Percentiles rank a stretch among this genome's conserved stretches.
phyloP scores from a whole-genome alignment of 2,888 invertebrate genomes.

The Rotaria macrura region DNA sequence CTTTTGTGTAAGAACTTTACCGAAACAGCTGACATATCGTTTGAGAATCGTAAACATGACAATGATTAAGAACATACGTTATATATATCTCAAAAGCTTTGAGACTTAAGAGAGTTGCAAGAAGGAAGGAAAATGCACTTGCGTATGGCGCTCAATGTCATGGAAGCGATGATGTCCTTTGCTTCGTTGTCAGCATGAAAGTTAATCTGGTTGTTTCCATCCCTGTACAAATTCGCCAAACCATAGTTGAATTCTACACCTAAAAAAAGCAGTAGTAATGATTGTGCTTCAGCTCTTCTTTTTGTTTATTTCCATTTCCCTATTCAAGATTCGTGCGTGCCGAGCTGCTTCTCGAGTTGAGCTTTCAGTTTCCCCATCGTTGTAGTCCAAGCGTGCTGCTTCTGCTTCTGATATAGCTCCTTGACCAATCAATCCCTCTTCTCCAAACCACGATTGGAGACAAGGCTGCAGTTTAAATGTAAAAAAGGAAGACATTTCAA shows the following conservation, averaged over 20 bases:
- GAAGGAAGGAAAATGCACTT: neutral
- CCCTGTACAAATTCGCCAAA: neutral
- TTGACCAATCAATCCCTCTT: neutral
- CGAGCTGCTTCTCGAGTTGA: neutral
- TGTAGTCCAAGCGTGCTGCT: neutral
- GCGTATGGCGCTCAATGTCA: neutral
- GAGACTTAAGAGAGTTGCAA: neutral
- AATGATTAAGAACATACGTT: neutral
- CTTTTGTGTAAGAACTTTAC: neutral
- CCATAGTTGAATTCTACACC: neutral
- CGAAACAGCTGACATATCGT: neutral
- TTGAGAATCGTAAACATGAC: neutral
- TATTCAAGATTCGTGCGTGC: neutral
- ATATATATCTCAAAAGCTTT: too few species aligned
- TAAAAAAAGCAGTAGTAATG: neutral
- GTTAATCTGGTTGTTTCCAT: neutral
- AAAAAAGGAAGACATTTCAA: neutral
- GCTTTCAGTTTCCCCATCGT: neutral
- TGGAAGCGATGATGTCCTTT: neutral
- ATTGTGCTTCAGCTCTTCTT: too few species aligned
- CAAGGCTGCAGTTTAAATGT: neutral
- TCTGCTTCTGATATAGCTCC: neutral
- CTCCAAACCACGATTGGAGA: neutral
- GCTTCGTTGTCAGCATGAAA: neutral
- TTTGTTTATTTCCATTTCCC: neutral